Conservation (phyloP, 2,113 vertebrate genomes). For the Mesitornis unicolor region DNA sequence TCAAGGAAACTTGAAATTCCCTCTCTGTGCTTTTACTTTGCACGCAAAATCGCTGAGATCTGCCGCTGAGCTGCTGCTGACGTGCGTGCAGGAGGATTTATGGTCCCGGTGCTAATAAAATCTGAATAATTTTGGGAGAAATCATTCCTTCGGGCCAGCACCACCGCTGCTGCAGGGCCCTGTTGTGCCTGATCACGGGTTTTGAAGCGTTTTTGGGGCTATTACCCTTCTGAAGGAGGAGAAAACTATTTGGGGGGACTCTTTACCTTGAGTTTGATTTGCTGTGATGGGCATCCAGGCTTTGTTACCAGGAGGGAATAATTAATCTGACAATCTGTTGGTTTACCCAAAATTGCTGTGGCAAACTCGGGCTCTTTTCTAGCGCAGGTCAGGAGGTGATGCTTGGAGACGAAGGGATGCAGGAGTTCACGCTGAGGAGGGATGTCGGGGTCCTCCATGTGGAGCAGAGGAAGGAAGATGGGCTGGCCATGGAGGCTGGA, state of each 20-base stretch:
- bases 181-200: background rate
- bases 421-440: too few relatives aligned
- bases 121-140: background rate
- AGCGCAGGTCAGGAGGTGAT: background rate
- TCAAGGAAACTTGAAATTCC: background rate
- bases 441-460: too few relatives aligned
- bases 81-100: background rate
- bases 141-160: background rate
- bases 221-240: background rate
- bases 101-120: background rate
- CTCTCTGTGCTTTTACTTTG: background rate
- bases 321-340: background rate
- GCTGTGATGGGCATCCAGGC: rapidly evolving
- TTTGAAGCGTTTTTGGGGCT: background rate
- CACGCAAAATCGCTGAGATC: background rate
- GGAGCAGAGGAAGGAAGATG: background rate
- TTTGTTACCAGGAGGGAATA: background rate
- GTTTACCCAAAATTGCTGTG: background rate
- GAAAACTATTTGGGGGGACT: background rate
- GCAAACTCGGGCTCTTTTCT: background rate
- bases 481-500: background rate
- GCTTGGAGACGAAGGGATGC: background rate
- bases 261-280: background rate
- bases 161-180: rapidly evolving
- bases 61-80: rapidly evolving